Base-by-base conservation (phyloP, 2,888 invertebrate genomes). In the Caenorhabditis doughertyi region DNA sequence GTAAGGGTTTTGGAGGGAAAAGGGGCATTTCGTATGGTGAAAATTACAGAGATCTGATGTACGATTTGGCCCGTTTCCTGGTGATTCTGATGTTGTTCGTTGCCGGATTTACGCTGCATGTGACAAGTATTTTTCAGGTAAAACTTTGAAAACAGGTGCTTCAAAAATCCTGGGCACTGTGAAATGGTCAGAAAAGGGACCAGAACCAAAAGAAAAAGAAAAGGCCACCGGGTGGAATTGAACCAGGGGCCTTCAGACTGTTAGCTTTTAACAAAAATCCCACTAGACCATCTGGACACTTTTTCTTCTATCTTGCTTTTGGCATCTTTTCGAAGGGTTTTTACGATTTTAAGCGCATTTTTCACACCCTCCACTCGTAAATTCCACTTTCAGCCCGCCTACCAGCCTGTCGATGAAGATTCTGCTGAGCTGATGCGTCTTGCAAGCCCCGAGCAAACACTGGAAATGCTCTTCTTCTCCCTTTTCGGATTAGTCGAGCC, bases 1-100 rank as follows among this genome's bases (percentile, higher is more conserved):
- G 88, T 86, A 21, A 27, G 76, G 62, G 7, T 35, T 5, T 5
- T 35, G 9, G 35, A 35, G 5, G 7, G 35, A 35, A 35, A 35
- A 35, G 35, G 5, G 5, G 7, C 9, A 9, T 35, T 7, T 35
- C 35, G 35, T 7, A 5, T 35, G 42, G 42, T 42, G 13, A 27
- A 49, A 27, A 47, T 81, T 84, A 47, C 79, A 84, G 87, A 49
- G 92, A 92, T 84, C 90, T 93, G 35, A 92, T 93, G 92, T 93
- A 93, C 84, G 93, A 93, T 88, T 90, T 93, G 64, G 92, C 92
- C 8, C 89, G 93, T 82, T 99, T 99, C 93, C 94, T 99, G 84
- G 98, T 98, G 58, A 98, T 99, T 27, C 93, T 99, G 92, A 95
- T 96, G 39, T 97, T 99, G 92, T 99, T 99, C 93, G 96, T 99